Evolutionary conservation across 2,113 vertebrate species (phyloP).

Genomic region (Riparia riparia): DNA sequence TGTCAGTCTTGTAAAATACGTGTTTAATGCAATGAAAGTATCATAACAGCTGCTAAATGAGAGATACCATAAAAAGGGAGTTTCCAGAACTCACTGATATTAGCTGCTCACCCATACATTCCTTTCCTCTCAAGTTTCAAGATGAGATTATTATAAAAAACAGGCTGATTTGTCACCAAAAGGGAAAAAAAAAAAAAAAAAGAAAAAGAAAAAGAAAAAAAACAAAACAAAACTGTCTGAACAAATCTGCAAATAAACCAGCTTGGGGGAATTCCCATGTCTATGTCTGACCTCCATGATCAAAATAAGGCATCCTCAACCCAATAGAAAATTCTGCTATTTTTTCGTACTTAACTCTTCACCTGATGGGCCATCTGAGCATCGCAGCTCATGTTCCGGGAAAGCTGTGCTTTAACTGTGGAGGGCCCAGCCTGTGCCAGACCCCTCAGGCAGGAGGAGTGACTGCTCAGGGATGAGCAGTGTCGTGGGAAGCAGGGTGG

Average conservation of each 20-base stretch:
- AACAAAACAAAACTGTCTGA: conserved; percentile 26
- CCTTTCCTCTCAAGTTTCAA: conserved; percentile 84
- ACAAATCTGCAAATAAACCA: conserved; percentile 66
- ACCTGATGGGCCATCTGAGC: background rate
- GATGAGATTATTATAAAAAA: conserved; percentile 76
- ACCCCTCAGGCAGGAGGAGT: background rate
- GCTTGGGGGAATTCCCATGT: conserved; percentile 71
- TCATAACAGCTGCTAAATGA: conserved; percentile 71
- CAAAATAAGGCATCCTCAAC: conserved; percentile 15
- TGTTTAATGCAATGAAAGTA: conserved; percentile 64
- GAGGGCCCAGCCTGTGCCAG: background rate
- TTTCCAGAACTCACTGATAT: conserved; percentile 81
- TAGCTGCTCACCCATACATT: conserved; percentile 77
- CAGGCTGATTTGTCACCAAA: conserved; percentile 58
- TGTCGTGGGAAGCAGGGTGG: background rate
- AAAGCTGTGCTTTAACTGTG: background rate
- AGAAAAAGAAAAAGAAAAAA: conserved; percentile 1
- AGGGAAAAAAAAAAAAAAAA: background rate
- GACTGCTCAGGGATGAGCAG: background rate
- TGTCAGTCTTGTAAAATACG: conserved; percentile 5
- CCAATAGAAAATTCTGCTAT: background rate
- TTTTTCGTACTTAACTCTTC: background rate
- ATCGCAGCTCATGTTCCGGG: accelerated
- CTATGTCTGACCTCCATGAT: conserved; percentile 29
- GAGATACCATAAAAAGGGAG: conserved; percentile 78